A percentile compares a stretch with the other conserved stretches of the same genome.
Conservation (phyloP, 2,113 vertebrate species). For the Phrynosoma blainvillii region DNA sequence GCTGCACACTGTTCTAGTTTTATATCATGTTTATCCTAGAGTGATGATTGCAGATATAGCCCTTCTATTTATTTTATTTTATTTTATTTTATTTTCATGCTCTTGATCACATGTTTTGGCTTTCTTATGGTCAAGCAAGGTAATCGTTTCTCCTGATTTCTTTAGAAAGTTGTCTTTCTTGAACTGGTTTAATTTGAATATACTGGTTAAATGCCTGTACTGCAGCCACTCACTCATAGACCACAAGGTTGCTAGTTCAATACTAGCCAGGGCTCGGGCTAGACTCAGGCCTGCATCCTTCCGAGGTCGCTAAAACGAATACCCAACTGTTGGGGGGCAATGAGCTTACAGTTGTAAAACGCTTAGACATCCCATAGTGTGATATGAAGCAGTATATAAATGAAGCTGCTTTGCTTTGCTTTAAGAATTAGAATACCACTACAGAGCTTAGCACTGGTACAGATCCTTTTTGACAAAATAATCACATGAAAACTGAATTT, state of each 20-base stretch:
- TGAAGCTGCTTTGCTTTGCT: too few species aligned
- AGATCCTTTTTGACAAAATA: background rate
- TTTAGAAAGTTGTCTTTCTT: background rate
- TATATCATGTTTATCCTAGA: conserved; percentile 18
- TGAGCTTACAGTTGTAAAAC: too few species aligned
- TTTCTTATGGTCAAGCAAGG: background rate
- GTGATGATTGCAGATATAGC: conserved; percentile 1
- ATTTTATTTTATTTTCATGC: background rate
- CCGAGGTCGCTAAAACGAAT: too few species aligned
- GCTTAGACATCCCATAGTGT: too few species aligned
- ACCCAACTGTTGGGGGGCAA: too few species aligned
- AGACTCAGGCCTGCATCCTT: too few species aligned
- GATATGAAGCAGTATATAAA: too few species aligned
- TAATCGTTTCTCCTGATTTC: background rate
- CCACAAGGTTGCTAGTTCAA: too few species aligned
- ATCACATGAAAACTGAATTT: background rate
- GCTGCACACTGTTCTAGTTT: conserved; percentile 39
- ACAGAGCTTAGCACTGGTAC: background rate
- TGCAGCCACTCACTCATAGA: too few species aligned
- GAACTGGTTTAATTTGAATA: background rate
- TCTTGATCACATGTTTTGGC: background rate
- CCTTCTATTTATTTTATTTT: background rate
- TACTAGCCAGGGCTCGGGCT: too few species aligned
- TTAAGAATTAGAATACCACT: background rate
- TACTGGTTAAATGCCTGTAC: too few species aligned